Percentiles rank a stretch among this genome's conserved stretches.
Conservation (phyloP, 2,888 invertebrate species). For the Orchesellides sinensis region DNA sequence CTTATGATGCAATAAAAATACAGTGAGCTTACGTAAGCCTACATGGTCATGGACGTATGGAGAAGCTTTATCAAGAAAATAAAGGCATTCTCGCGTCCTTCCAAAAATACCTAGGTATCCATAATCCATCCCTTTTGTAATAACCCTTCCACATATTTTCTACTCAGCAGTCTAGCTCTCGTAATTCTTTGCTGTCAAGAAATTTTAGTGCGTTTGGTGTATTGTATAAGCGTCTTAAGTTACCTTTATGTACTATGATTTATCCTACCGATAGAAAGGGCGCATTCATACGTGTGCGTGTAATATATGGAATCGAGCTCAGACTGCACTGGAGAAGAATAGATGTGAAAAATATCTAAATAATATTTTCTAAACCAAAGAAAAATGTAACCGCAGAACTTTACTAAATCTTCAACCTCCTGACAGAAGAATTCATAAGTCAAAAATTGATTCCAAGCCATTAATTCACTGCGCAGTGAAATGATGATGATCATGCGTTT, state of each 20-base stretch:
- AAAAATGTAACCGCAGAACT: constrained; percentile 51
- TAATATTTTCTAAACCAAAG: too few relatives aligned
- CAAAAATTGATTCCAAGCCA: constrained; percentile 74
- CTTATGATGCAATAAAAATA: too few relatives aligned
- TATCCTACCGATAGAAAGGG: background rate
- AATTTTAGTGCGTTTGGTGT: constrained; percentile 20
- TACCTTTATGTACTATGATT: background rate
- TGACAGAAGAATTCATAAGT: constrained; percentile 71
- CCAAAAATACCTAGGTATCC: background rate
- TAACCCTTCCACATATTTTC: constrained; percentile 51
- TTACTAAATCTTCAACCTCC: constrained; percentile 54
- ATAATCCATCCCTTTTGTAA: constrained; percentile 30
- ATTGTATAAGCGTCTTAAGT: background rate
- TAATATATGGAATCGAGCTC: background rate
- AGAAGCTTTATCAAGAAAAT: too few relatives aligned
- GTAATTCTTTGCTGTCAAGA: constrained; percentile 55
- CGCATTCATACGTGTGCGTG: background rate
- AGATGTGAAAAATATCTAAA: too few relatives aligned
- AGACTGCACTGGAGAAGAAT: constrained; percentile 4
- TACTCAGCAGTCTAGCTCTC: constrained; percentile 23
- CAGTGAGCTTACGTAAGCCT: too few relatives aligned
- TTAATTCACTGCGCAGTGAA: constrained; percentile 57
- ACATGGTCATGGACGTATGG: too few relatives aligned
- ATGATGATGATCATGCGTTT: background rate
- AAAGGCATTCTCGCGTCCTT: background rate